These are phyloP conservation scores for Dicentrarchus labrax DNA, from an alignment of 2,113 vertebrate genomes.

Conservation along the genomic window DNA sequence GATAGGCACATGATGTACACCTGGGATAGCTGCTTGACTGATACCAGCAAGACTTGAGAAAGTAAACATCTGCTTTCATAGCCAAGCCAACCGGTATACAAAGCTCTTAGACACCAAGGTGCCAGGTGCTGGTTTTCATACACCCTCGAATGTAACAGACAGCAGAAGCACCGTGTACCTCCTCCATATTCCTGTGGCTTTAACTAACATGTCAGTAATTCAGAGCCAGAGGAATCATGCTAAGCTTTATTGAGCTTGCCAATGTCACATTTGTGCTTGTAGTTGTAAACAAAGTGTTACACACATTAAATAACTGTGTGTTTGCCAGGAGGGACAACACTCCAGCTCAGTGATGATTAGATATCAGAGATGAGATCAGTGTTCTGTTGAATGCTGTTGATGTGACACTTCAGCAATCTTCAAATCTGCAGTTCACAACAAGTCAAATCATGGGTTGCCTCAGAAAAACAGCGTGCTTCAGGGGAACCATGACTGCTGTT, in stretches of 20 bases:
- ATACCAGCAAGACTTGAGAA: slow-evolving; percentile 30
- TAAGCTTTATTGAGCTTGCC: slow-evolving; percentile 49
- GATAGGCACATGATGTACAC: neutral
- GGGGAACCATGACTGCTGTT: slow-evolving; percentile 44
- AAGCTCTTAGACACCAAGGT: neutral
- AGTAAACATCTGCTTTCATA: slow-evolving; percentile 17
- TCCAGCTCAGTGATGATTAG: slow-evolving; percentile 49
- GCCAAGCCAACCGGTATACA: slow-evolving; percentile 12
- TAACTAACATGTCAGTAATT: slow-evolving; percentile 33
- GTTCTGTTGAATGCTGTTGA: slow-evolving; percentile 48
- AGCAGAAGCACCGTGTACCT: slow-evolving; percentile 6
- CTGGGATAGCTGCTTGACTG: slow-evolving; percentile 1
- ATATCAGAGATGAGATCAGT: slow-evolving; percentile 55
- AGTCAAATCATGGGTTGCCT: slow-evolving; percentile 30
- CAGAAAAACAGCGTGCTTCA: slow-evolving; percentile 45
- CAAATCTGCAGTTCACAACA: slow-evolving; percentile 42
- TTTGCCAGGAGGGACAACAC: slow-evolving; percentile 55
- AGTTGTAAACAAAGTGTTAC: slow-evolving; percentile 56
- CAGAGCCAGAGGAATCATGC: slow-evolving; percentile 33
- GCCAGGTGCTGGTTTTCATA: slow-evolving; percentile 30
- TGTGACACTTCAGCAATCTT: slow-evolving; percentile 55
- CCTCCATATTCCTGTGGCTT: slow-evolving; percentile 21
- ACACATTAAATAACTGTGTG: slow-evolving; percentile 48
- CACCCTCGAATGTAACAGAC: slow-evolving; percentile 12
- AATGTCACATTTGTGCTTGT: slow-evolving; percentile 55